phyloP scores from a whole-genome alignment of 2,113 vertebrate species.

The Epinephelus moara region DNA sequence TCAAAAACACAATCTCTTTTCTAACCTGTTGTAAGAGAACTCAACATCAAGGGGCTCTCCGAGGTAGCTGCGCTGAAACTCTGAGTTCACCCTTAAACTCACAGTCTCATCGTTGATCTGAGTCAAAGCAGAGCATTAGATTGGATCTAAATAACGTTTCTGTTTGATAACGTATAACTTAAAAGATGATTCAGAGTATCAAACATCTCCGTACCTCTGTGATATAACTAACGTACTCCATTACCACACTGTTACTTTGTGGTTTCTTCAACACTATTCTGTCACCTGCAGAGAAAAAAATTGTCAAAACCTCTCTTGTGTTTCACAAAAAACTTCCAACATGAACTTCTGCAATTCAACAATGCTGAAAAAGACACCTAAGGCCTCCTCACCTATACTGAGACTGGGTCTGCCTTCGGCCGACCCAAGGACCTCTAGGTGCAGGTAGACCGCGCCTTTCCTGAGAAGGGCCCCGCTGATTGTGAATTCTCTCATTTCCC shows the following conservation, averaged over 20 bases:
- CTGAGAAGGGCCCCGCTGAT: constrained; percentile 88
- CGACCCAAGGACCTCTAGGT: constrained; percentile 91
- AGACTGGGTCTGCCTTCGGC: constrained; percentile 89
- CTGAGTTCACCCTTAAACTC: constrained; percentile 87
- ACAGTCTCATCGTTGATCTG: constrained; percentile 91
- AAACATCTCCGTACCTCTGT: constrained; percentile 84
- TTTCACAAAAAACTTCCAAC: background rate
- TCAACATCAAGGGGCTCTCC: constrained; percentile 94
- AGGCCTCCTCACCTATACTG: constrained; percentile 81
- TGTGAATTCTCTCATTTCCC: constrained; percentile 87
- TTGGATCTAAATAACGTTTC: background rate
- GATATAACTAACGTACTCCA: constrained; percentile 87
- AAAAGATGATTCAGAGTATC: background rate
- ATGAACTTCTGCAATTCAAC: background rate
- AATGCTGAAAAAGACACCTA: background rate
- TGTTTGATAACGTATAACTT: background rate
- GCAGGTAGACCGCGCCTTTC: constrained; percentile 84
- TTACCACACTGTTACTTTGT: constrained; percentile 69
- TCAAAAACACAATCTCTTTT: background rate
- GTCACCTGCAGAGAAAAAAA: constrained; percentile 85
- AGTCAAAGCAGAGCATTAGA: background rate
- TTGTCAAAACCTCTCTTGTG: background rate
- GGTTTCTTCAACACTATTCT: constrained; percentile 89
- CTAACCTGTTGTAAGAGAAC: constrained; percentile 91
- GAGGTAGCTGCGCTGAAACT: constrained; percentile 89